Evolutionary conservation across 2,113 vertebrate species (phyloP), one percentile per base, ranked within the genome.

Genomic region (Neodontobutis hainanensis): DNA sequence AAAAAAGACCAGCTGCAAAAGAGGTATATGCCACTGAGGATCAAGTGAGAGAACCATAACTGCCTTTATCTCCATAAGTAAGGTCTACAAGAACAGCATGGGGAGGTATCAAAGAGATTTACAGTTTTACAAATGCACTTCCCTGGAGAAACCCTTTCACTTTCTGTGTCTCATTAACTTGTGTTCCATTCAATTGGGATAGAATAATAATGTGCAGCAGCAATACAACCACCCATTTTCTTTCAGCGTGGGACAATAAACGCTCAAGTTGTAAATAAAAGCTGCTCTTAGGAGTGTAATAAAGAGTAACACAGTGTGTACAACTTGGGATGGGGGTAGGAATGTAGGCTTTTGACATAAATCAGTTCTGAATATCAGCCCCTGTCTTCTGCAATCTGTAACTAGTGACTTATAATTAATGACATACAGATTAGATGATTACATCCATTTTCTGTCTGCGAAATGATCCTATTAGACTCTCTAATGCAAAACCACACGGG

Each of bases 281-380:
- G 19, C 15, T 53, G 45, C 40, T 44, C 11, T 68, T 83, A 27
- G 6, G 40, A 43, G 44, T 70, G 78, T 73, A 72, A 80, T 81
- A 45, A 52, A 56, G 64, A 9, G 42, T 11, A 64, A 34, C 73
- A 65, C 14, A 9, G 47, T 55, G 36, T 66, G 32, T 56, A 71
- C 82, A 76, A 65, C 53, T 70, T 45, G 48, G 64, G 46, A 58
- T 0, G 6, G 65, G 72, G 50, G 61, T 34, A 81, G 82, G 89
- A 87, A 89, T 87, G 86, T 83, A 64, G 52, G 76, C 64, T 78
- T 78, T 71, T n/a, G 64, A 78, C 78, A 81, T 89, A 84, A 90
- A 88, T 88, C 82, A 89, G 78, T 77, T 65, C 47, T 44, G 73
- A 65, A 84, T 78, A 81, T 84, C 68, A 87, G 77, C 61, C 57